Evolutionary conservation across 2,888 invertebrate species (phyloP).

Genomic region (Drosophila merina): DNA sequence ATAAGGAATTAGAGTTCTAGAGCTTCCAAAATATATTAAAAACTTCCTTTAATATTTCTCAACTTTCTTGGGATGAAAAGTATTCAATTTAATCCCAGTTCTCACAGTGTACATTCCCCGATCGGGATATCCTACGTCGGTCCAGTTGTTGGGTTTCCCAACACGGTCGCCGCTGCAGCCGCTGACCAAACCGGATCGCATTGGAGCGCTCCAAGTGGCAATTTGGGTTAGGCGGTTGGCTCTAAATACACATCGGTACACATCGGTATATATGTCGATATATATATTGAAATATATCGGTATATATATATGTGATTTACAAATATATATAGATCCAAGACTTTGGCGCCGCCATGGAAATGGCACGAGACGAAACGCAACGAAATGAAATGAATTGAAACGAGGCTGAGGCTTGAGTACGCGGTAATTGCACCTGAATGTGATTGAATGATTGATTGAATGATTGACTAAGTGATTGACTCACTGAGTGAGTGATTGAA

Average conservation of each 20-base stretch:
- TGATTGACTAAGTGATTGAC: neutral
- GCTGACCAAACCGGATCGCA: constrained; percentile 23
- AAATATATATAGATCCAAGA: constrained; percentile 33
- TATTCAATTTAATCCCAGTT: too few species aligned
- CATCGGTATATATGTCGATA: neutral
- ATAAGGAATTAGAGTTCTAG: too few species aligned
- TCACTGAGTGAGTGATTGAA: constrained; percentile 7
- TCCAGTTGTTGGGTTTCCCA: constrained; percentile 26
- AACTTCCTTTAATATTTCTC: too few species aligned
- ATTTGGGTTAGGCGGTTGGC: constrained; percentile 66
- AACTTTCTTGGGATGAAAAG: too few species aligned
- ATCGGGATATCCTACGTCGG: constrained; percentile 41
- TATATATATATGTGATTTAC: neutral
- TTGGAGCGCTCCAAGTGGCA: constrained; percentile 50
- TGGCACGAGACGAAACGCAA: constrained; percentile 41
- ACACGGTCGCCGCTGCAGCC: neutral
- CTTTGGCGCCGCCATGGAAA: constrained; percentile 50
- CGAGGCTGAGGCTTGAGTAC: constrained; percentile 44
- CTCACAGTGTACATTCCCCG: constrained; percentile 1
- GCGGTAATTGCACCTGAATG: constrained; percentile 53
- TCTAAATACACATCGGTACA: neutral
- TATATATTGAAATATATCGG: neutral
- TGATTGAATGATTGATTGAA: constrained; percentile 5
- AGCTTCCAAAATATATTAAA: too few species aligned
- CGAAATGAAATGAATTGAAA: constrained; percentile 47